phyloP scores from a whole-genome alignment of 2,888 invertebrate genomes.

The Seira ritae region DNA sequence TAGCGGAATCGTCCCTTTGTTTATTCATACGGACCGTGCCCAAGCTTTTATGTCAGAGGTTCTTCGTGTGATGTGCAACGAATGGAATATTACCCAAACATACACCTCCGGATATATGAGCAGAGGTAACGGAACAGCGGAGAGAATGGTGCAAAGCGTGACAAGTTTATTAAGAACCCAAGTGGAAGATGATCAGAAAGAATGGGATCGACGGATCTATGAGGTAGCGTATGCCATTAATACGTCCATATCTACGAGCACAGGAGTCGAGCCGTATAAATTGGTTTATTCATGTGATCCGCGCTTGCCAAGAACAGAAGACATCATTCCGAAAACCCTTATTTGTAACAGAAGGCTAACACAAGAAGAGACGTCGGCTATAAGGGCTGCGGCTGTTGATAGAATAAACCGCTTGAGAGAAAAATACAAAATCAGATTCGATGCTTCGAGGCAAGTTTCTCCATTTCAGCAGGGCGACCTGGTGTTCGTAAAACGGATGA shows the following conservation, averaged over 20 bases:
- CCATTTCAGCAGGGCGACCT: background rate
- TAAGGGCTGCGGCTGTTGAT: background rate
- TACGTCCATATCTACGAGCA: background rate
- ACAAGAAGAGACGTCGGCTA: background rate
- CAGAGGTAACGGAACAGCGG: slow-evolving; percentile 50
- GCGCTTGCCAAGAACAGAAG: background rate
- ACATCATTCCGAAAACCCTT: background rate
- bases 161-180: background rate
- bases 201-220: background rate
- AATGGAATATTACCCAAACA: slow-evolving; percentile 42
- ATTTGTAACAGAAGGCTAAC: background rate
- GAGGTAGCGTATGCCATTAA: background rate
- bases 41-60: slow-evolving; percentile 41
- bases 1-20: too few species aligned
- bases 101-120: slow-evolving; percentile 64
- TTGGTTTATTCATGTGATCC: background rate
- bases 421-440: background rate
- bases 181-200: background rate
- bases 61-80: slow-evolving; percentile 31
- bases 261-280: background rate
- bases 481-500: background rate
- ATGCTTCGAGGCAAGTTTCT: background rate
- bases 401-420: background rate
- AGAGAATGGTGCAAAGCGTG: slow-evolving; percentile 30
- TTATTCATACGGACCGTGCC: slow-evolving; percentile 60